Percentiles rank a stretch among this genome's conserved stretches.
phyloP scores from a whole-genome alignment of 2,797 vertebrate species.

The Phrynocephalus guinanensis region DNA sequence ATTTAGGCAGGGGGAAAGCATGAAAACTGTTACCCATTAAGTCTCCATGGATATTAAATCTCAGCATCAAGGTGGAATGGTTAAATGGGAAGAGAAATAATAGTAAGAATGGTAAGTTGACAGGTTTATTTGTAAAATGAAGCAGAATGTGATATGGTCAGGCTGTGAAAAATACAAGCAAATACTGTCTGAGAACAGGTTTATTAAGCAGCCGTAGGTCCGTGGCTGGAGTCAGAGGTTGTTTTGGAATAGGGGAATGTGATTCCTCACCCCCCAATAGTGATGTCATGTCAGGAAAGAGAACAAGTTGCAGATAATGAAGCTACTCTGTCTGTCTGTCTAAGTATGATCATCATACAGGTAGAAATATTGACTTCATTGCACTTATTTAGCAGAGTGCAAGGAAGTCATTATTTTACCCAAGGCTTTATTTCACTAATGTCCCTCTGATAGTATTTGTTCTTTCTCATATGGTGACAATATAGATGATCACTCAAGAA shows the following conservation, averaged over 20 bases:
- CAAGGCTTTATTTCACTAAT: not conserved
- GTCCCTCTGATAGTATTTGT: not conserved
- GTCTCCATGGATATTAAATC: not conserved
- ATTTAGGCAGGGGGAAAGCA: not conserved
- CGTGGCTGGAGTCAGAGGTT: not conserved
- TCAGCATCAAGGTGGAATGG: not conserved
- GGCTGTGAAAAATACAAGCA: not conserved
- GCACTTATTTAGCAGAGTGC: not conserved
- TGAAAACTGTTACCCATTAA: not conserved
- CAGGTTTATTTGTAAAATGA: not conserved
- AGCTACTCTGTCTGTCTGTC: not conserved
- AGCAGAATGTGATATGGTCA: not conserved
- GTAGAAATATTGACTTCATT: not conserved
- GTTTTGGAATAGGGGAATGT: not conserved
- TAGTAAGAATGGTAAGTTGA: not conserved
- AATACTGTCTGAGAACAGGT: not conserved
- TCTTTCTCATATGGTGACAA: not conserved
- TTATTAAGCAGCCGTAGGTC: not conserved
- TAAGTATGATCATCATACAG: not conserved
- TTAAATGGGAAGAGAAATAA: constrained; percentile 12
- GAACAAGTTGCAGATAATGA: not conserved
- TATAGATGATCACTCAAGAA: constrained; percentile 24
- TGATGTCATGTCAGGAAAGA: not conserved
- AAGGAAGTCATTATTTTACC: not conserved
- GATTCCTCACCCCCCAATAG: not conserved